Conservation (phyloP, 2,797 vertebrate species). For the Gadopsis bispinosus region DNA sequence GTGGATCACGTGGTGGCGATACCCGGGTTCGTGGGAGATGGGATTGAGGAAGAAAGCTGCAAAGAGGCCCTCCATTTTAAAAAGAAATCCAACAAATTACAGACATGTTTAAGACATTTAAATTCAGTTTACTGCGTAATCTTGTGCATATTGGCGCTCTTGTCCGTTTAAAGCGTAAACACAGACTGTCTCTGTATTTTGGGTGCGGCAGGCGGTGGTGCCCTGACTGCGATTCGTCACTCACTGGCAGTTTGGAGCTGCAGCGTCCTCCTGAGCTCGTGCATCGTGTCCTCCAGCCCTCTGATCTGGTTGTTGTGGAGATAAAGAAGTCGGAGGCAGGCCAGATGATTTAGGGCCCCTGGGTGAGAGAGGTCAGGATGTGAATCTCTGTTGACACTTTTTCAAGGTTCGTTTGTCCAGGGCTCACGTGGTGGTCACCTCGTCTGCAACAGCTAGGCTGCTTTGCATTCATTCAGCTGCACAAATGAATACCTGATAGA, state of each 20-base stretch:
- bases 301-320: constrained; percentile 87
- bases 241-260: constrained; percentile 49
- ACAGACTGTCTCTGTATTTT: neutral
- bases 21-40: constrained; percentile 81
- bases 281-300: constrained; percentile 78
- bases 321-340: constrained; percentile 66
- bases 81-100: neutral
- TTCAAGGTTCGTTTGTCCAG: neutral
- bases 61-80: constrained; percentile 4
- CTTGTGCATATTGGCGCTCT: neutral
- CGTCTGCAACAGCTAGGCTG: neutral
- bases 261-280: constrained; percentile 84
- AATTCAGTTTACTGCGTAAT: neutral
- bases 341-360: constrained; percentile 47
- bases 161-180: neutral
- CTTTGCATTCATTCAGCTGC: neutral
- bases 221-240: neutral
- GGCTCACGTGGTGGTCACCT: neutral
- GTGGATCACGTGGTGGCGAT: constrained; percentile 82
- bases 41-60: constrained; percentile 88
- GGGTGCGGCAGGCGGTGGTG: too few species aligned
- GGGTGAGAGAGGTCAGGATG: neutral
- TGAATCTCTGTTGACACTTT: neutral
- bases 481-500: neutral
- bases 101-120: too few species aligned